A percentile compares a stretch with the other conserved stretches of the same genome.
Conservation (phyloP, 2,113 vertebrate species). For the Bos taurus region ARS-UCD2.0 NC_037344.1:50617001-50617500, state of each 20-base stretch:
- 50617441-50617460: not conserved
- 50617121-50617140: not conserved
- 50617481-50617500: not conserved
- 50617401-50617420: not conserved
- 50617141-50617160: not conserved
- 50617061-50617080: not conserved
- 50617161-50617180: not conserved
- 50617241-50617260: not conserved
- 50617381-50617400: not conserved
- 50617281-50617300: rapidly evolving
- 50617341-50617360: not conserved
- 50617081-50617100: rapidly evolving
- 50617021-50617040: not conserved
- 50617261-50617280: rapidly evolving
- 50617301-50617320: not conserved
- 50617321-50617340: not conserved
- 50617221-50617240: not conserved
- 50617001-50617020: not conserved
- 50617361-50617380: not conserved
- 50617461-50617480: not conserved
- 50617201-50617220: not conserved
- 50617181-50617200: not conserved
- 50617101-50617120: not conserved
- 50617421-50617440: not conserved
- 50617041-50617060: not conserved